These are phyloP conservation scores for Sthenelais limicola DNA, from an alignment of 2,888 invertebrate genomes.

Conservation along the genomic window DNA sequence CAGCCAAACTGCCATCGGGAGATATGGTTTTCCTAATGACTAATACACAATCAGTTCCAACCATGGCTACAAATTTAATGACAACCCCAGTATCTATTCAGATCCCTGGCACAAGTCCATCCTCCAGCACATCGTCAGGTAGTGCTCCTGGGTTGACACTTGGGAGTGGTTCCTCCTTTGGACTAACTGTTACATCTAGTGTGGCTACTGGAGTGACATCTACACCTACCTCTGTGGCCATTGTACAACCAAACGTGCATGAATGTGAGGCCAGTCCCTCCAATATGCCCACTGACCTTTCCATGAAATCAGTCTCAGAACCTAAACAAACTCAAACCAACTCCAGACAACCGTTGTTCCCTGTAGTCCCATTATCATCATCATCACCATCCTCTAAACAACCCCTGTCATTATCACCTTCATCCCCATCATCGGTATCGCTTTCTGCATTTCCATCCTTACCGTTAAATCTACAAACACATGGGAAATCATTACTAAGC, in stretches of 20 bases:
- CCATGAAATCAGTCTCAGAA: constrained; percentile 18
- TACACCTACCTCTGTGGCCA: constrained; percentile 6
- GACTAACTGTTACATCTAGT: not conserved
- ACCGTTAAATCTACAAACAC: too few species aligned
- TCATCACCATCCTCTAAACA: too few species aligned
- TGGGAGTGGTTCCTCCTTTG: not conserved
- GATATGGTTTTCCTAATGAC: constrained; percentile 47
- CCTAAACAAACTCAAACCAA: too few species aligned
- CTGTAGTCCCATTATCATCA: too few species aligned
- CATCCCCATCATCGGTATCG: too few species aligned
- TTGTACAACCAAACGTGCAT: constrained; percentile 25
- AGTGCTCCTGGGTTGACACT: too few species aligned
- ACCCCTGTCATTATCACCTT: too few species aligned
- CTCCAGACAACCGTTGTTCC: too few species aligned
- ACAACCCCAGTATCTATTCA: constrained; percentile 26
- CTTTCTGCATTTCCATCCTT: too few species aligned
- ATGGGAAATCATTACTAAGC: too few species aligned
- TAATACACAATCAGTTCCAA: constrained; percentile 29
- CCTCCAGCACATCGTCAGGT: not conserved
- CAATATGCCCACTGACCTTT: constrained; percentile 14
- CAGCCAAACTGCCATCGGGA: constrained; percentile 49
- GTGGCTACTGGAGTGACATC: not conserved
- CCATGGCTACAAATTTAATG: constrained; percentile 21
- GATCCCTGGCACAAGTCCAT: not conserved
- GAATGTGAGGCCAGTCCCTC: constrained; percentile 24